These are phyloP conservation scores for Agrochola lychnidis DNA, from an alignment of 2,888 invertebrate genomes.

Conservation along the genomic window DNA sequence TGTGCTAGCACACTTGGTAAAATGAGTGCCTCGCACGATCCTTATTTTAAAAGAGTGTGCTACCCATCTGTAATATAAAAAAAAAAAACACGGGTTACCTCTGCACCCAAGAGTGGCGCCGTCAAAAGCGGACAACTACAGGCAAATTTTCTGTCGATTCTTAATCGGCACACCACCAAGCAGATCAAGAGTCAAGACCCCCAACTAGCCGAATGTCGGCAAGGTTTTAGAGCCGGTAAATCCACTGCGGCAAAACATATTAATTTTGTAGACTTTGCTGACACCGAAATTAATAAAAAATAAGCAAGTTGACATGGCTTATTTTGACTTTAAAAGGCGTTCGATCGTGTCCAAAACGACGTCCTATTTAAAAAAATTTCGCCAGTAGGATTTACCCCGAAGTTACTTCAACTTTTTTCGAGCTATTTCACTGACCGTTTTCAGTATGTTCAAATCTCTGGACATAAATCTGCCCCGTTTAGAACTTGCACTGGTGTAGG, in stretches of 20 bases:
- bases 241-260: not conserved
- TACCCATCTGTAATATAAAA: no score
- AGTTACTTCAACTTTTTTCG: not conserved
- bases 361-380: not conserved
- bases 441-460: not conserved
- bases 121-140: not conserved
- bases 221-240: not conserved
- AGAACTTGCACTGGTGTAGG: not conserved
- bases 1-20: no score
- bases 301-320: no score
- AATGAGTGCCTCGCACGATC: no score
- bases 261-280: not conserved
- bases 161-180: not conserved
- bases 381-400: not conserved
- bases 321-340: not conserved
- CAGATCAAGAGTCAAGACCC: not conserved
- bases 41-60: no score
- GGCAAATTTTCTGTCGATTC: not conserved
- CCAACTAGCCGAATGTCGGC: not conserved
- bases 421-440: not conserved
- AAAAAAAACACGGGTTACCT: not conserved
- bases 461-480: not conserved
- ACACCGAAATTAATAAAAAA: not conserved
- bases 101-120: not conserved
- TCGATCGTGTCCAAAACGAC: not conserved